Base-by-base conservation (phyloP, 2,888 invertebrate species). In the Prosapia bicincta region DNA sequence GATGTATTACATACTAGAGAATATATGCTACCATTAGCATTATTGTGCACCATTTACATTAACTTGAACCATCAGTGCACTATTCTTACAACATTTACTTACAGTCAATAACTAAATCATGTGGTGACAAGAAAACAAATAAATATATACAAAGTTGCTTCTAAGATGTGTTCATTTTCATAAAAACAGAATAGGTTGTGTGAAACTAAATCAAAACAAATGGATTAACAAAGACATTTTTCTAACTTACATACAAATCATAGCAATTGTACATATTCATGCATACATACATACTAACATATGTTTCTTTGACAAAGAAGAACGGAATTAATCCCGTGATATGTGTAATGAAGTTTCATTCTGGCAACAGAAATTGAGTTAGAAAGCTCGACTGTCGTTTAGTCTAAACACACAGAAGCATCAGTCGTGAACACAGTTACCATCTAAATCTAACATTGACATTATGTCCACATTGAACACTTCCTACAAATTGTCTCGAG, bases 401-500 rank as follows among this genome's bases (percentile, higher is more conserved):
- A 54, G 20, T 54, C 54, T 54, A 54, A 54, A 70, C 26, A 71
- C 75, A 70, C 66, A 26, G 66, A 70, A 75, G 71, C 75, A 24
- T 68, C 26, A 54, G 25, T 28, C 71, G 69, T 75, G 71, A 75
- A 75, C 75, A 75, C 75, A 75, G 70, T 75, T 66, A 65, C 71
- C 67, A 26, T 71, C 71, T 74, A 74, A 74, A 69, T 74, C 74
- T 74, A 74, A 74, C 74, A 74, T 74, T 69, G 74, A 74, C 74
- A 24, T 74, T 69, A 74, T 65, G 74, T 69, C 74, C 74, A 74
- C 69, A 54, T 54, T 20, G 54, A 54, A 54, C 54, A 54, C 54
- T 54, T 74, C 43, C 43, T 74, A 69, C 28, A 30, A 69, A 69
- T 26, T 54, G 69, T 69, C 69, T 69, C 74, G 43, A 69, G 54